Base-by-base conservation (phyloP, 2,888 invertebrate genomes). In the Drosophila putrida region DNA sequence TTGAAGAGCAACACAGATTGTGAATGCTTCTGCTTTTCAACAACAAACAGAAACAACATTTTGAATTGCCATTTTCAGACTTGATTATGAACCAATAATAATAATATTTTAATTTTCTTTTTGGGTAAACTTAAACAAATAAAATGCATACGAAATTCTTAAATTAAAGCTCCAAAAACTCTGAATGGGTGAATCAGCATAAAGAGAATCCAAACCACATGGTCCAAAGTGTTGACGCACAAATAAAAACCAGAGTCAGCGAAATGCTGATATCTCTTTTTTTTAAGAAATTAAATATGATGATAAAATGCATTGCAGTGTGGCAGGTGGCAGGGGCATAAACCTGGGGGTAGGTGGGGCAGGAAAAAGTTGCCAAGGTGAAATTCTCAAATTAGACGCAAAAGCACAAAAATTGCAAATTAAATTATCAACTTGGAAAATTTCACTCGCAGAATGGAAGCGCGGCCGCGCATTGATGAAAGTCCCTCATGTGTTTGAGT, bases 391-490 rank as follows among this genome's bases (percentile, higher is more conserved):
- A 85, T 88, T 83, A 88, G 86, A 82, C 53, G 61, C 76, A 59
- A 55, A 62, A 62, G 59, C 69, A 61, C 70, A 71, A 88, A 76
- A 76, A 85, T 76, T 70, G 71, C 71, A 88, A 88, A 85, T 85
- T 78, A 85, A 86, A 85, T 85, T 85, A 85, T 88, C 80, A 87
- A 84, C 75, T 79, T 73, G 78, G 69, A 72, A 79, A 87, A 84
- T 82, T 79, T 65, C 39, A 44, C 63, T 65, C 53, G 58, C 60
- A 35, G 60, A 81, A 66, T 49, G 50, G 63, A 44, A 51, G 64
- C 50, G 50, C 25, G 13, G 33, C 46, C 39, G 60, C 39, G 59
- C 75, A 81, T 83, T 83, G 82, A 81, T 82, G 69, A 59, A 76
- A 51, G 70, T 64, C 47, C 50, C 68, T 11, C 44, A 51, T 58